Percentiles rank a stretch among this genome's conserved stretches.
Conservation (phyloP, 2,888 invertebrate species). For the Omphaloscelis lunosa region DNA sequence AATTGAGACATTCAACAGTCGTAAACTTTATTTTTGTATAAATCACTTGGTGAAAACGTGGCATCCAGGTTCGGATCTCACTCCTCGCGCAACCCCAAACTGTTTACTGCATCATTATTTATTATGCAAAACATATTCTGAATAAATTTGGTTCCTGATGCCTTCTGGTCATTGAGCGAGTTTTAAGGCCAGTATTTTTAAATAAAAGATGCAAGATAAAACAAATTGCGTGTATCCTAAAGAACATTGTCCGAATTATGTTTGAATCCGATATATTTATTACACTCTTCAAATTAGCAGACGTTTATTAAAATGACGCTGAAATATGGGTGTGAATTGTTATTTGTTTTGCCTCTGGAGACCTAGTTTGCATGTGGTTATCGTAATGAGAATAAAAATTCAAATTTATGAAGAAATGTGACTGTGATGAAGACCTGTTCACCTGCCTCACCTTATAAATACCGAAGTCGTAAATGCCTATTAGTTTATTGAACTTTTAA, state of each 20-base stretch:
- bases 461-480: too few species aligned
- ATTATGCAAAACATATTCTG: conserved; percentile 44
- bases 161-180: conserved; percentile 19
- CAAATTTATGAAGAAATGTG: too few species aligned
- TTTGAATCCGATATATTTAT: conserved; percentile 76
- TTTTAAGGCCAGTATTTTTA: conserved; percentile 60
- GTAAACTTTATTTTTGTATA: conserved; percentile 22
- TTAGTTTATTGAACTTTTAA: neutral
- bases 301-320: conserved; percentile 69
- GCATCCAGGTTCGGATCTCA: conserved; percentile 32
- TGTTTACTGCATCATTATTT: conserved; percentile 46
- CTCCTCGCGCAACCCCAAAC: conserved; percentile 24
- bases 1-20: neutral
- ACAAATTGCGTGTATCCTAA: conserved; percentile 61
- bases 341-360: conserved; percentile 15
- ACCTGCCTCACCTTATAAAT: neutral
- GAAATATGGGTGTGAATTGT: conserved; percentile 62
- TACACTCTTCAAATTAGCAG: conserved; percentile 68
- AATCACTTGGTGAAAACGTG: conserved; percentile 30
- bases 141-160: conserved; percentile 14
- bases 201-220: conserved; percentile 54
- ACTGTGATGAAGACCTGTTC: neutral
- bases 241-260: conserved; percentile 69
- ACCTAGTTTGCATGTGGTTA: conserved; percentile 38
- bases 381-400: neutral